phyloP scores from a whole-genome alignment of 2,113 vertebrate species.

The Taurulus bubalis region DNA sequence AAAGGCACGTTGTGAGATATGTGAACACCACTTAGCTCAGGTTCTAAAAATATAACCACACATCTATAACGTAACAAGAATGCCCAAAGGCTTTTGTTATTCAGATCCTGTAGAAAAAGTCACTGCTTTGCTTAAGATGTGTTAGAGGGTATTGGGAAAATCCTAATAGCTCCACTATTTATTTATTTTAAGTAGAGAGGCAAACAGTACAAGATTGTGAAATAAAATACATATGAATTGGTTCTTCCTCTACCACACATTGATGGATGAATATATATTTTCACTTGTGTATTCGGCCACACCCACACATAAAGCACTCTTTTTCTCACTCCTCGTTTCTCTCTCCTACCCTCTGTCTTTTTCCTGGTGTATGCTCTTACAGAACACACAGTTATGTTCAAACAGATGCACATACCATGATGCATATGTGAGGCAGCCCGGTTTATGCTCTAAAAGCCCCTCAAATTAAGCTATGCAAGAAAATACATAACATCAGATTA shows the following conservation, averaged over 20 bases:
- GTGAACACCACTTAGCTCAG: constrained; percentile 24
- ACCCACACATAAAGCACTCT: constrained; percentile 71
- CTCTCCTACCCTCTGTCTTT: constrained; percentile 27
- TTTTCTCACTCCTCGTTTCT: constrained; percentile 47
- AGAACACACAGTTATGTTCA: background rate
- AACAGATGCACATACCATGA: background rate
- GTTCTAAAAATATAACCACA: constrained; percentile 28
- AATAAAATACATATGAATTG: constrained; percentile 74
- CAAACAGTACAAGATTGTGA: constrained; percentile 25
- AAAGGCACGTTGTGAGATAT: constrained; percentile 56
- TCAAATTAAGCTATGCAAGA: background rate
- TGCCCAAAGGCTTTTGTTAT: background rate
- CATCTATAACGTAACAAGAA: constrained; percentile 21
- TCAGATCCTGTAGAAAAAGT: background rate
- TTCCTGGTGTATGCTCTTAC: constrained; percentile 24
- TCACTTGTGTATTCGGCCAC: constrained; percentile 72
- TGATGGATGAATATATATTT: constrained; percentile 79
- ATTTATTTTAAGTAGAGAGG: constrained; percentile 6
- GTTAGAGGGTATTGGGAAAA: background rate
- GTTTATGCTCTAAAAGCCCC: background rate
- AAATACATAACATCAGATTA: background rate
- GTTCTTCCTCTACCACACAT: constrained; percentile 74
- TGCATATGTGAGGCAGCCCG: background rate
- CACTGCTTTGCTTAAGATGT: background rate
- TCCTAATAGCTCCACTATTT: background rate